These are phyloP conservation scores for Eristalis arbustorum DNA, from an alignment of 2,888 invertebrate species.

Conservation along the genomic window DNA sequence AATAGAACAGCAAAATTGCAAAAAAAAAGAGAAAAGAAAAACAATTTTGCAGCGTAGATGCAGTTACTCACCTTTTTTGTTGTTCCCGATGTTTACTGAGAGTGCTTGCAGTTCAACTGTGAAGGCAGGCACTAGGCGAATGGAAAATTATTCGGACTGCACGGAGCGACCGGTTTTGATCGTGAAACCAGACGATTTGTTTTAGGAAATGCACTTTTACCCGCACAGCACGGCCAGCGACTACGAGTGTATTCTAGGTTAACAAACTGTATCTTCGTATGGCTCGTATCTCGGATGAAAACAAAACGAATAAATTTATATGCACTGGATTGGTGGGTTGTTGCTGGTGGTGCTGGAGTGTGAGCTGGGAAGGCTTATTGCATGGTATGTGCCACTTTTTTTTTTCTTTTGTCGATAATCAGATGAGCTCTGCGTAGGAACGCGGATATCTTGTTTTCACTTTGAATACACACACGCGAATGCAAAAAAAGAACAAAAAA, in stretches of 20 bases:
- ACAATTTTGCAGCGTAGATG: not conserved
- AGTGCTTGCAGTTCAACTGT: conserved; percentile 28
- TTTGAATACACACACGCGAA: conserved; percentile 20
- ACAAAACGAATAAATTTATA: conserved; percentile 9
- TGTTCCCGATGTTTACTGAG: not conserved
- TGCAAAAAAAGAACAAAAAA: conserved; percentile 9
- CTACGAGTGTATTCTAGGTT: conserved; percentile 47
- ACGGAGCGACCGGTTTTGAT: conserved; percentile 55
- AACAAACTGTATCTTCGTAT: conserved; percentile 57
- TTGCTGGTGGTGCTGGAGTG: not conserved
- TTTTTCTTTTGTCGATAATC: not conserved
- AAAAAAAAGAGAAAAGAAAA: not conserved
- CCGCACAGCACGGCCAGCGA: conserved; percentile 12
- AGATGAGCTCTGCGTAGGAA: not conserved
- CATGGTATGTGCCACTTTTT: conserved; percentile 49
- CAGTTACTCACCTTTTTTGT: conserved; percentile 37
- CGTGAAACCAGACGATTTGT: conserved; percentile 28
- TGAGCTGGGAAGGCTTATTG: conserved; percentile 34
- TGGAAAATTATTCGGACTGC: conserved; percentile 8
- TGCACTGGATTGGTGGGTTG: not conserved
- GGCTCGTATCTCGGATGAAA: conserved; percentile 8
- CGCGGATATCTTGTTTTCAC: conserved; percentile 35
- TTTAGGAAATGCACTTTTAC: conserved; percentile 47
- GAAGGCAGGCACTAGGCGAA: not conserved
- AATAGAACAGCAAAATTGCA: not conserved